phyloP scores from a whole-genome alignment of 2,797 vertebrate genomes.

The Enteromius viviparus region DNA sequence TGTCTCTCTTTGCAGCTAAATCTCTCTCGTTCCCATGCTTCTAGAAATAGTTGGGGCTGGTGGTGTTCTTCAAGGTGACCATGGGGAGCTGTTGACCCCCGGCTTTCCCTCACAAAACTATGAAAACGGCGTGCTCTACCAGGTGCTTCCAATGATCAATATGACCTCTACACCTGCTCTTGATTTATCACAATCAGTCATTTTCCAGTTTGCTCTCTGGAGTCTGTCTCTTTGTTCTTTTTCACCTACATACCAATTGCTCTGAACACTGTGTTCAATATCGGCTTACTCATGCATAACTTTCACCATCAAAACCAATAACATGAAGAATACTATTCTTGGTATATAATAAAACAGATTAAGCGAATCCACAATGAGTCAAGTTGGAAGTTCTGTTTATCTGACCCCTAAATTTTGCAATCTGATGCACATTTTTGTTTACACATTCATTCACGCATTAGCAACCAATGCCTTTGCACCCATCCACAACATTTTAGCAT shows the following conservation, averaged over 20 bases:
- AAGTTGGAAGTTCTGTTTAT: too few species aligned
- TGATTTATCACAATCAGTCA: slow-evolving; percentile 13
- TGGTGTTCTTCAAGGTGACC: slow-evolving; percentile 78
- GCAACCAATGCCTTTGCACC: neutral
- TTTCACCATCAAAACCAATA: neutral
- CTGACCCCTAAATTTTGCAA: too few species aligned
- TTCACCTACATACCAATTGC: neutral
- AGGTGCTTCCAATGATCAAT: slow-evolving; percentile 68
- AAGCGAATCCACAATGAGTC: neutral
- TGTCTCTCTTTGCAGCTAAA: slow-evolving; percentile 59
- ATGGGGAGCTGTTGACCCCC: slow-evolving; percentile 76
- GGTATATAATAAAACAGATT: neutral
- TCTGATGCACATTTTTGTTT: too few species aligned
- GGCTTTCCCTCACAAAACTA: slow-evolving; percentile 73
- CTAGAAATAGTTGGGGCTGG: slow-evolving; percentile 81
- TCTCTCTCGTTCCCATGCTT: slow-evolving; percentile 18
- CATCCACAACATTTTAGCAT: neutral
- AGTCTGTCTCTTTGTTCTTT: neutral
- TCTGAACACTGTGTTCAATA: slow-evolving; percentile 14
- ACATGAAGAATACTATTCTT: neutral
- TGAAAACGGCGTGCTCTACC: slow-evolving; percentile 71
- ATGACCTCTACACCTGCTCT: slow-evolving; percentile 25
- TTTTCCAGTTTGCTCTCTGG: neutral
- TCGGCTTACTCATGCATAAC: neutral
- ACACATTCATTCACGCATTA: neutral